Evolutionary conservation across 2,113 vertebrate genomes (phyloP).

Genomic region (Entelurus aequoreus): DNA sequence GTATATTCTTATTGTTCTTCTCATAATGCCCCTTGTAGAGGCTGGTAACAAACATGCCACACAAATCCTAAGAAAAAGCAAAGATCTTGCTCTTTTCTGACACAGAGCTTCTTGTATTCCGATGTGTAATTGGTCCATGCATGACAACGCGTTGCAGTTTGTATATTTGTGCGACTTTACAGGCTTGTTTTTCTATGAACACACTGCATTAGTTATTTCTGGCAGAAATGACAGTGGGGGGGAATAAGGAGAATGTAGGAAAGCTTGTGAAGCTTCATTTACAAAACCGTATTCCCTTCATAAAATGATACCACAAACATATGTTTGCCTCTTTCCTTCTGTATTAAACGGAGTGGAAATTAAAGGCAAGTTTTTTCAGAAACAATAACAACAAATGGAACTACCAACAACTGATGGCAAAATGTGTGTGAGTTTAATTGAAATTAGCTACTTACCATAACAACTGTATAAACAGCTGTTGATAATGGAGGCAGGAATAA

Average conservation of each 20-base stretch:
- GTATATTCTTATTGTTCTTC: no score
- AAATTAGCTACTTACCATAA: not conserved
- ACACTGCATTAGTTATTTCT: no score
- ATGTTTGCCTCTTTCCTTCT: not conserved
- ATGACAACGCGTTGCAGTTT: no score
- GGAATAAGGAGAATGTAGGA: not conserved
- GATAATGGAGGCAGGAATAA: constrained; percentile 10
- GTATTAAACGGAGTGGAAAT: not conserved
- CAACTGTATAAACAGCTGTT: constrained; percentile 31
- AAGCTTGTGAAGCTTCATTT: not conserved
- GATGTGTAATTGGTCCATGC: no score
- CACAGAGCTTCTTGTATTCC: no score
- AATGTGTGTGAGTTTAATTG: not conserved
- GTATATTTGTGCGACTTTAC: no score
- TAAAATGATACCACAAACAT: not conserved
- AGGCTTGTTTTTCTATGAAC: no score
- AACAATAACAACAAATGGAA: not conserved
- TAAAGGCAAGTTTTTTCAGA: not conserved
- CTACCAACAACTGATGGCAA: not conserved
- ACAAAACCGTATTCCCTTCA: not conserved
- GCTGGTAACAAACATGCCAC: no score
- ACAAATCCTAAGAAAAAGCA: no score
- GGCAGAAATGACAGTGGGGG: not conserved
- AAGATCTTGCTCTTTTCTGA: no score
- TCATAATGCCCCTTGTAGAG: no score